Evolutionary conservation across 2,797 vertebrate species (phyloP).

Genomic region (Pipistrellus pipistrellus): DNA sequence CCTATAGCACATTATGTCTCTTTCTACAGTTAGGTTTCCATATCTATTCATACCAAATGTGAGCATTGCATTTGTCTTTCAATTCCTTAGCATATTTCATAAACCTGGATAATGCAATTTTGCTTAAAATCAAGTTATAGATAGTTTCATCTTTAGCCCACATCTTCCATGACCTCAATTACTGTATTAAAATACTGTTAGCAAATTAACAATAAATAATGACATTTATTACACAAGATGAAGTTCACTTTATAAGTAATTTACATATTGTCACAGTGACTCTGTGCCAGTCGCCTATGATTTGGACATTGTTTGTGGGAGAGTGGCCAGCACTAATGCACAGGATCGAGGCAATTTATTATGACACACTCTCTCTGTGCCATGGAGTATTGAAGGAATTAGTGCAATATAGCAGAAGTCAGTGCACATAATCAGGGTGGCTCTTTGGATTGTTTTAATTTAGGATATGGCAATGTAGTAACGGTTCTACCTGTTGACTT

Average conservation of each 20-base stretch:
- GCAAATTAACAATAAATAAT: conserved; percentile 87
- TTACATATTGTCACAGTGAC: conserved; percentile 86
- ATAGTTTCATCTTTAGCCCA: conserved; percentile 85
- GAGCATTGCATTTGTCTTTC: conserved; percentile 52
- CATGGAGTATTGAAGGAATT: conserved; percentile 44
- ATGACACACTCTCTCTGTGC: conserved; percentile 60
- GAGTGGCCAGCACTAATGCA: conserved; percentile 80
- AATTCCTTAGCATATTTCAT: conserved; percentile 55
- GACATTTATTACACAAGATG: conserved; percentile 87
- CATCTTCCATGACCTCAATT: conserved; percentile 87
- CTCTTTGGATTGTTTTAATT: conserved; percentile 21
- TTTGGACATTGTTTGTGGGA: conserved; percentile 83
- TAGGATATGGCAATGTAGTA: not conserved
- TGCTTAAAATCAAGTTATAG: conserved; percentile 84
- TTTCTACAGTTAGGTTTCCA: not conserved
- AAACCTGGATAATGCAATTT: conserved; percentile 66
- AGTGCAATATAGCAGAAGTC: not conserved
- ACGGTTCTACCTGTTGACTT: not conserved
- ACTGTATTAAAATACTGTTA: conserved; percentile 90
- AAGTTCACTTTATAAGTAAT: conserved; percentile 85
- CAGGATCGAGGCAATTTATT: conserved; percentile 74
- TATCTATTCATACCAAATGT: not conserved
- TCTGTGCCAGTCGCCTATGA: conserved; percentile 83
- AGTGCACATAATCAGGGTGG: not conserved
- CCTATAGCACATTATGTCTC: not conserved